Conservation (phyloP, 1,140 invertebrate species). For the Ostrea edulis region DNA sequence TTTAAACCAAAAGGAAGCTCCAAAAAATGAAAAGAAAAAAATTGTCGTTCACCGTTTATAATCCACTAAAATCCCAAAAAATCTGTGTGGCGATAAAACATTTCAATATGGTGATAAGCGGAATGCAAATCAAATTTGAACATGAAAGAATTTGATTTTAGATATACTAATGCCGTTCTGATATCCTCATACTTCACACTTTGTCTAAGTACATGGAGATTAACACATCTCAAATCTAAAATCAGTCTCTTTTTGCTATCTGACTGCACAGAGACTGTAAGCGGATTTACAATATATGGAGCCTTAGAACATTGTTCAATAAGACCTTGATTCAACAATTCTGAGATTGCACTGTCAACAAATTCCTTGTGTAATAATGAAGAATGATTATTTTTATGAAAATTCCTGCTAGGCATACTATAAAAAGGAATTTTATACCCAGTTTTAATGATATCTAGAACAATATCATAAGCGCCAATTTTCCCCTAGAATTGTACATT, state of each 20-base stretch:
- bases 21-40: too few relatives aligned
- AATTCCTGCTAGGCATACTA: neutral
- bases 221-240: constrained; percentile 52
- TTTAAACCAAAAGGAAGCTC: too few relatives aligned
- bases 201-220: constrained; percentile 44
- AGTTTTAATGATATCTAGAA: constrained; percentile 42
- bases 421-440: constrained; percentile 52
- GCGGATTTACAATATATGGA: constrained; percentile 46
- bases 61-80: constrained; percentile 52
- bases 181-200: constrained; percentile 54
- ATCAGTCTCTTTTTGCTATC: constrained; percentile 53
- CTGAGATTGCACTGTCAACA: constrained; percentile 43
- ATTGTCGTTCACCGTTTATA: too few relatives aligned
- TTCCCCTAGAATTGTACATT: neutral
- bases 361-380: constrained; percentile 35
- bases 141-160: neutral
- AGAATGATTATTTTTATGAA: constrained; percentile 46
- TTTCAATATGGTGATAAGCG: constrained; percentile 48
- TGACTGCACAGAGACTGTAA: constrained; percentile 51
- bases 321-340: constrained; percentile 36
- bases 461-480: neutral
- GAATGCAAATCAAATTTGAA: constrained; percentile 52
- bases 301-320: neutral
- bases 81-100: constrained; percentile 33
- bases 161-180: neutral